Base-by-base conservation (phyloP, 2,888 invertebrate species). In the Cheilosia pagana region DNA sequence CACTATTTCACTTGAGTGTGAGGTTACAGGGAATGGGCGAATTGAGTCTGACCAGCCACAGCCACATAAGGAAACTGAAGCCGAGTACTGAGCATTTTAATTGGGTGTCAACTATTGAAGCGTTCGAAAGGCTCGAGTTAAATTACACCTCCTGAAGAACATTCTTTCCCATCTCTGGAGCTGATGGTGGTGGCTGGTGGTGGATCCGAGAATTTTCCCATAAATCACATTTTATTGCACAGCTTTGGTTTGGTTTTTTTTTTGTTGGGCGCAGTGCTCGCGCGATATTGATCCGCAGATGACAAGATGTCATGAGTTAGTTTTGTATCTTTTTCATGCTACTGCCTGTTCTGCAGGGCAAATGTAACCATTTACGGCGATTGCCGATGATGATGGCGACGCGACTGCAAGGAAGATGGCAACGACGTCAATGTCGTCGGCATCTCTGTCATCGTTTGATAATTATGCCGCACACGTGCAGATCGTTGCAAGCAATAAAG, bases 401-500 rank as follows among this genome's bases (percentile, higher is more conserved):
- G 28, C 50, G 60, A 60, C 76, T 21, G 28, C 25, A 21, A 45
- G 8, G 57, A 48, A 39, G 74, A 52, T 50, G 52, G 43, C 50
- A 14, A 19, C 53, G 35, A 39, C 16, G 60, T 43, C 28, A 53
- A 53, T 39, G 77, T 62, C 62, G 77, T 62, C 62, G 70, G 70
- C 77, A 45, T 55, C 70, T 70, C 77, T 77, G 77, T 77, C 62
- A 70, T 70, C 55, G 70, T 53, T 55, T 71, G 67, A 79, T 86
- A 83, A 86, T 81, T 86, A 87, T 87, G 83, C 87, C 77, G 82
- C 62, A 75, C 87, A 87, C 87, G 87, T 87, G 86, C 83, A 86
- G n/a, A 67, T 77, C 71, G 82, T 81, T 72, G 77, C 77, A 78
- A 50, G 77, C 63, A 81, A 74, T 74, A 74, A 81, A 72, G 79